A percentile compares a stretch with the other conserved stretches of the same genome.
Conservation (phyloP, 2,888 invertebrate genomes). For the Phyllotreta cruciferae region DNA sequence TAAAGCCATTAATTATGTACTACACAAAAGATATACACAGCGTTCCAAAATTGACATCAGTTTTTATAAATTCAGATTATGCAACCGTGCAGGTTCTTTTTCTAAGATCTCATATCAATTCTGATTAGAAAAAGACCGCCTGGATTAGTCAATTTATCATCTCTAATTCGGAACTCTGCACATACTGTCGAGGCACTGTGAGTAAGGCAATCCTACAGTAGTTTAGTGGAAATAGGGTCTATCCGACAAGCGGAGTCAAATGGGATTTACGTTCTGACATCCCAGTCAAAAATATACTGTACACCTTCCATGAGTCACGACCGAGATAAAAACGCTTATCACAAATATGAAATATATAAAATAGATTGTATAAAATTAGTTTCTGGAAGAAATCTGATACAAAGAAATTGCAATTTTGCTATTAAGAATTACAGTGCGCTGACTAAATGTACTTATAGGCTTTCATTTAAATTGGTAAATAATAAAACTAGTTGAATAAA, state of each 20-base stretch:
- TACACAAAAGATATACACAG: constrained; percentile 57
- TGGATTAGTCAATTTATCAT: too few species aligned
- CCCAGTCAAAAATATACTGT: constrained; percentile 32
- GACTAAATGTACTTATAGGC: too few species aligned
- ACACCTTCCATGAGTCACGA: constrained; percentile 10
- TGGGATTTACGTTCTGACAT: constrained; percentile 29
- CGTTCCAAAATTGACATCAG: constrained; percentile 11
- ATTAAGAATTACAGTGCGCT: too few species aligned
- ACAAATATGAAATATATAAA: too few species aligned
- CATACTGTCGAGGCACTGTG: constrained; percentile 75
- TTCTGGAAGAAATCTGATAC: too few species aligned
- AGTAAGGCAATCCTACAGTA: constrained; percentile 85
- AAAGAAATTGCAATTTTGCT: too few species aligned
- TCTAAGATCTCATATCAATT: too few species aligned
- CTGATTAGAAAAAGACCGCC: too few species aligned
- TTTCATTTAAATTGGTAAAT: too few species aligned
- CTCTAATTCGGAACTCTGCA: constrained; percentile 39
- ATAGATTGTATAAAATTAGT: too few species aligned
- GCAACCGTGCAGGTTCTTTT: too few species aligned
- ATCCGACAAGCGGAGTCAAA: constrained; percentile 46
- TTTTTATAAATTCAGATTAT: neutral
- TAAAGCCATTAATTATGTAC: constrained; percentile 58
- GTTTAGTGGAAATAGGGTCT: constrained; percentile 66
- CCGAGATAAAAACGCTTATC: neutral
- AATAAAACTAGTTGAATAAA: too few species aligned